Conservation (phyloP, 2,113 vertebrate genomes). For the Callorhinus ursinus region DNA sequence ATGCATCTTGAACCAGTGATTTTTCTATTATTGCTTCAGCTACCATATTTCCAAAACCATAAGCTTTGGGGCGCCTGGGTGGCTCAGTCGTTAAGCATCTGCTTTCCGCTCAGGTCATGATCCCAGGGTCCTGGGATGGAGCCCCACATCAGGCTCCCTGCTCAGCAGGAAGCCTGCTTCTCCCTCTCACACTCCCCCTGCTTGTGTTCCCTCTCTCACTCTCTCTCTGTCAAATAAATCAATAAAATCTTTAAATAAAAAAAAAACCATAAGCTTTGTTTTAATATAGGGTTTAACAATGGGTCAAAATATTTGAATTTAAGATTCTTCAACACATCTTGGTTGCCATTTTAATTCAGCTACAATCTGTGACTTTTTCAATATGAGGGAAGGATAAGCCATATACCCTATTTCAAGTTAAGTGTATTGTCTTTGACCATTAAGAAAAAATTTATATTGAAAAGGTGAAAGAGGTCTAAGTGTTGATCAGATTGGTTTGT, state of each 20-base stretch:
- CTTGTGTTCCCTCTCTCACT: too few species aligned
- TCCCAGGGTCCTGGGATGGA: too few species aligned
- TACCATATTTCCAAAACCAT: neutral
- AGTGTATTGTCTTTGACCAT: neutral
- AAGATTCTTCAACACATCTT: neutral
- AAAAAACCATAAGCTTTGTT: constrained; percentile 1
- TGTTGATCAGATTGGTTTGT: neutral
- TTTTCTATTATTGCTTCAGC: neutral
- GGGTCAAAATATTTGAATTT: constrained; percentile 55
- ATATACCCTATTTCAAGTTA: neutral
- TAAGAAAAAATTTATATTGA: neutral
- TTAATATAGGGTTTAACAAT: constrained; percentile 42
- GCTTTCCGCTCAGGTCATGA: too few species aligned
- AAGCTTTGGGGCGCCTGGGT: neutral
- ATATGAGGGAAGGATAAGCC: neutral
- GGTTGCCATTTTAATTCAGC: neutral
- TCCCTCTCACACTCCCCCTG: too few species aligned
- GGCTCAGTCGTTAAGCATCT: too few species aligned
- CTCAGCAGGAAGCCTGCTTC: too few species aligned
- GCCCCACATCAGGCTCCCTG: too few species aligned
- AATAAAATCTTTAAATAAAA: too few species aligned
- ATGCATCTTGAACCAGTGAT: neutral
- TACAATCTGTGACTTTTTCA: constrained; percentile 3
- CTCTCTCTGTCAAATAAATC: too few species aligned
- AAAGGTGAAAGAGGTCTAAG: neutral